Percentiles rank a stretch among this genome's conserved stretches.
These are phyloP conservation scores for Lepisosteus osseus DNA, from an alignment of 2,113 vertebrate species.

Conservation along the genomic window DNA sequence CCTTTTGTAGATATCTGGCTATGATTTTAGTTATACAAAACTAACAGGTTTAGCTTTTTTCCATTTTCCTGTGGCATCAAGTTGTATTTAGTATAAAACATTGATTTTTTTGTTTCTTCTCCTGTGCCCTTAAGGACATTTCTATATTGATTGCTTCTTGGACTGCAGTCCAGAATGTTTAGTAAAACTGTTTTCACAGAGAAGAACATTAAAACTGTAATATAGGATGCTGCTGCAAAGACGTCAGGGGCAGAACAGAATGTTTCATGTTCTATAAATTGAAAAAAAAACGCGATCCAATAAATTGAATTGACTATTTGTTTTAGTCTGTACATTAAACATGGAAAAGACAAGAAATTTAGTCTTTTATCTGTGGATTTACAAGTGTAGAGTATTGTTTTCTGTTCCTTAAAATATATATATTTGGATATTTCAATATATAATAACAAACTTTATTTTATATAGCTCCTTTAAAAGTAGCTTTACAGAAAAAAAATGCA, in stretches of 20 bases:
- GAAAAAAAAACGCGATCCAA: too few relatives aligned
- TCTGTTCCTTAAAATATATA: too few relatives aligned
- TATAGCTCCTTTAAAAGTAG: too few relatives aligned
- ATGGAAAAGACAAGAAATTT: too few relatives aligned
- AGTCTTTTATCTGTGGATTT: too few relatives aligned
- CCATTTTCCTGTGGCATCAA: background rate
- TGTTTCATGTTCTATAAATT: too few relatives aligned
- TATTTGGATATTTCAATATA: too few relatives aligned
- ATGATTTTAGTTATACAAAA: background rate
- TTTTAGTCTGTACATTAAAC: too few relatives aligned
- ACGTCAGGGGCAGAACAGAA: background rate
- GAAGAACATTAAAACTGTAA: constrained; percentile 3
- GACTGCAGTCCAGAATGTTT: background rate
- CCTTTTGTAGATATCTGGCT: background rate
- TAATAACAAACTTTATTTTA: too few relatives aligned
- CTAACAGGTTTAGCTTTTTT: background rate
- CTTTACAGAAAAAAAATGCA: too few relatives aligned
- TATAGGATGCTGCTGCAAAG: background rate
- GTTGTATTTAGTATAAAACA: background rate
- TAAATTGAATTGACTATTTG: too few relatives aligned
- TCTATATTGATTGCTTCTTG: constrained; percentile 1
- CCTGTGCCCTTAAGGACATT: background rate
- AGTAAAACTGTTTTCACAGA: background rate
- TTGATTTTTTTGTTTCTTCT: background rate
- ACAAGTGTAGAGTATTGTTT: too few relatives aligned